Evolutionary conservation across 2,797 vertebrate genomes (phyloP).

Genomic region (Macropodus opercularis): DNA sequence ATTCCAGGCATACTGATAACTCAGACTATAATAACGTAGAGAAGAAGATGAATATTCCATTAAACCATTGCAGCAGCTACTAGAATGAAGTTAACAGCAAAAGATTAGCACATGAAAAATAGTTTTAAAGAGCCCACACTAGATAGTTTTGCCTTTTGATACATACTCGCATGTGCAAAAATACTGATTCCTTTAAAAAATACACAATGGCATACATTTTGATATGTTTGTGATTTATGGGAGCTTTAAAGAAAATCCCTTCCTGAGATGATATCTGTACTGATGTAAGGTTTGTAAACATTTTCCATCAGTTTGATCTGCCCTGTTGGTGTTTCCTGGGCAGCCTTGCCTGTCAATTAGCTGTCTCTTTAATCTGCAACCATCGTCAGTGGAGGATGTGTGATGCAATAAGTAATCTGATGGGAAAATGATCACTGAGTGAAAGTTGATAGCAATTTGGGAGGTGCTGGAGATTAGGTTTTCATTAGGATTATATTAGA

Average conservation of each 20-base stretch:
- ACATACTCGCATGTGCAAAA: too few species aligned
- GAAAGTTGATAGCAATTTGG: conserved; percentile 45
- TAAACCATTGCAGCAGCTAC: too few species aligned
- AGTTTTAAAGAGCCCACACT: background rate
- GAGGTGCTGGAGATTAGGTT: conserved; percentile 32
- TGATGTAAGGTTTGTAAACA: conserved; percentile 78
- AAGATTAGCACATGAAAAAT: background rate
- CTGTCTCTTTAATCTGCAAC: conserved; percentile 78
- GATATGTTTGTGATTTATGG: conserved; percentile 62
- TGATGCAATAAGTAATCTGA: conserved; percentile 79
- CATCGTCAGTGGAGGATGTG: conserved; percentile 44
- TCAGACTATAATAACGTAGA: background rate
- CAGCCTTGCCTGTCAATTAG: conserved; percentile 78
- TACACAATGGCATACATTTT: conserved; percentile 51
- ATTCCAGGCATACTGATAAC: background rate
- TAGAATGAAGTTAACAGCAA: background rate
- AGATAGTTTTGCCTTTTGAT: background rate
- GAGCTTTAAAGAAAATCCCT: conserved; percentile 67
- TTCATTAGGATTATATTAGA: conserved; percentile 45
- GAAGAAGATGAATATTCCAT: too few species aligned
- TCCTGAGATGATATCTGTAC: conserved; percentile 64
- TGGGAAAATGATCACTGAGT: conserved; percentile 63
- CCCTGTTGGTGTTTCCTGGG: conserved; percentile 69
- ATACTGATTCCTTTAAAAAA: conserved; percentile 32
- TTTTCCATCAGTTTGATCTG: conserved; percentile 72